Conservation (phyloP, 2,888 invertebrate genomes). For the Prenolepis imparis region DNA sequence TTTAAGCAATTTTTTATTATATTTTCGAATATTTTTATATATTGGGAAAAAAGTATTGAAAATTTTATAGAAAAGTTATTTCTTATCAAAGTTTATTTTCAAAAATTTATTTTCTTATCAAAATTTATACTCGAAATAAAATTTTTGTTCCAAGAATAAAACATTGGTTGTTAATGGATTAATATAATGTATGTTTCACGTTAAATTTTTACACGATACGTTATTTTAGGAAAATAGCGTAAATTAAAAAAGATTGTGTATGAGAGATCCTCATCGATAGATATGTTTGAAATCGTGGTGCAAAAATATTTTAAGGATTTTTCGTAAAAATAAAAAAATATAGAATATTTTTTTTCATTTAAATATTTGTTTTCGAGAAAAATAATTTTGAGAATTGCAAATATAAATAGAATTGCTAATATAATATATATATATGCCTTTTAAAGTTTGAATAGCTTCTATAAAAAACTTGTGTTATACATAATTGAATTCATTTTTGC, state of each 20-base stretch:
- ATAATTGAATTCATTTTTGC: too few species aligned
- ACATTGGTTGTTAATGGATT: conserved; percentile 32
- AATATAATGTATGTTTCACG: conserved; percentile 5
- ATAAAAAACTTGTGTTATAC: too few species aligned
- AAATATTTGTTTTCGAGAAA: too few species aligned
- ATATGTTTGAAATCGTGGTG: too few species aligned
- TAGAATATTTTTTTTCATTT: too few species aligned
- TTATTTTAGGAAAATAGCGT: conserved; percentile 22
- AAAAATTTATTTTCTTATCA: too few species aligned
- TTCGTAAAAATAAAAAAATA: too few species aligned
- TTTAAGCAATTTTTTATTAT: background rate
- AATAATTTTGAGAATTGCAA: too few species aligned
- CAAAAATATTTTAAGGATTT: too few species aligned
- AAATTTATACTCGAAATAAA: conserved; percentile 6
- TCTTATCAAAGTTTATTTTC: conserved; percentile 6
- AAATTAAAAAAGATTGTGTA: conserved; percentile 19
- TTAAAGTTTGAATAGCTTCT: too few species aligned
- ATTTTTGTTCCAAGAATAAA: background rate
- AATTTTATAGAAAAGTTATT: background rate
- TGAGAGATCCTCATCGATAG: background rate
- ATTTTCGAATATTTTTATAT: background rate
- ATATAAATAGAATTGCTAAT: too few species aligned
- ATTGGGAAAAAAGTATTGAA: background rate
- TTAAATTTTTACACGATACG: conserved; percentile 11
- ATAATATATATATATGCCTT: too few species aligned